phyloP scores from a whole-genome alignment of 2,113 vertebrate genomes.

The Hystrix brachyura region DNA sequence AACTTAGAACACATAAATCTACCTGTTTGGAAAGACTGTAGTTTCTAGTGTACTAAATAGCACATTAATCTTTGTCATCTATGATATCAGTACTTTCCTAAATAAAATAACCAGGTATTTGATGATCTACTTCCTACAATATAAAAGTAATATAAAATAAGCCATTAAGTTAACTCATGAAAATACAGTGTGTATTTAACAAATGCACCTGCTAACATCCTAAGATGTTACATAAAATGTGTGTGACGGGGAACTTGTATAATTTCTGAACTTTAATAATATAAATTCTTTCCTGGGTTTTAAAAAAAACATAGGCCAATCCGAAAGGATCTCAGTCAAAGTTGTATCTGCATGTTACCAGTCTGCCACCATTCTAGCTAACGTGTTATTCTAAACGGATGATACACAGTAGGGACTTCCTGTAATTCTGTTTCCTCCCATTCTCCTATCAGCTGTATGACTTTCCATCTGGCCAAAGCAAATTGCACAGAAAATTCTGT shows the following conservation, averaged over 20 bases:
- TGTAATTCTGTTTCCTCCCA: background rate
- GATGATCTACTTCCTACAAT: conserved; percentile 17
- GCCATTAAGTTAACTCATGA: conserved; percentile 59
- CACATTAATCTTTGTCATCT: background rate
- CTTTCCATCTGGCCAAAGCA: background rate
- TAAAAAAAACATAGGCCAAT: background rate
- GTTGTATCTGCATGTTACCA: background rate
- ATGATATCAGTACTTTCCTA: conserved; percentile 7
- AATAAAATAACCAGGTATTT: conserved; percentile 35
- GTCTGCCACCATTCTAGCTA: background rate
- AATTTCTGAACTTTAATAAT: conserved; percentile 71
- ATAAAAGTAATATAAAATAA: conserved; percentile 14
- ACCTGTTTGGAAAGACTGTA: no score
- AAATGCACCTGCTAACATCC: background rate
- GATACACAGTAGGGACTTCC: background rate
- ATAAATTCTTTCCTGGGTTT: conserved; percentile 42
- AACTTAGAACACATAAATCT: conserved; percentile 27
- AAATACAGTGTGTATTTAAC: conserved; percentile 68
- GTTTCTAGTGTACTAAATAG: conserved; percentile 4
- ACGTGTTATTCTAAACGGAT: background rate
- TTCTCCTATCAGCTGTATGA: background rate
- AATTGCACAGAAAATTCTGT: background rate
- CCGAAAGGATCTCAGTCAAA: background rate
- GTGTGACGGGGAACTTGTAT: conserved; percentile 41
- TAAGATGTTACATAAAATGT: conserved; percentile 21